A percentile compares a stretch with the other conserved stretches of the same genome.
Conservation (phyloP, 2,797 vertebrate species). For the Coracias cyanogaster region DNA sequence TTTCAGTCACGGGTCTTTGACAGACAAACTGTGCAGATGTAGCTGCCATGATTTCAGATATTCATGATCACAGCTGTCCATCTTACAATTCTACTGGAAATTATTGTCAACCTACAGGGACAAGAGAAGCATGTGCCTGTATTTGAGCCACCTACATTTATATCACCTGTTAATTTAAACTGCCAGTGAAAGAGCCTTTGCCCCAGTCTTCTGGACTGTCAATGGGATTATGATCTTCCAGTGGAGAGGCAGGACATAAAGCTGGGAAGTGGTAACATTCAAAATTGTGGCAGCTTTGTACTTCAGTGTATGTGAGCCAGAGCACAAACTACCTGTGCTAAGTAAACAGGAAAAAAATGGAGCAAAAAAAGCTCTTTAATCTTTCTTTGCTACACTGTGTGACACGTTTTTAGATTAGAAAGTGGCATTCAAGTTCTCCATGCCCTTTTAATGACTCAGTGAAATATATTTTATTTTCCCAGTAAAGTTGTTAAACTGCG, state of each 20-base stretch:
- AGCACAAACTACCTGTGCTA: neutral
- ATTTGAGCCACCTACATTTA: neutral
- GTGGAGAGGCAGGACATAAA: neutral
- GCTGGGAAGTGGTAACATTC: neutral
- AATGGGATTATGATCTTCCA: neutral
- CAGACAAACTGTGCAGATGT: constrained; percentile 45
- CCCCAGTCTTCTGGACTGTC: neutral
- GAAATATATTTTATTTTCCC: constrained; percentile 21
- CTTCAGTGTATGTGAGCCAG: neutral
- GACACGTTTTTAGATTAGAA: neutral
- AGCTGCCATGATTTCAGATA: constrained; percentile 15
- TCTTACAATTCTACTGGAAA: constrained; percentile 25
- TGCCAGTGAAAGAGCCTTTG: neutral
- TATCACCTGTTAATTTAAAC: neutral
- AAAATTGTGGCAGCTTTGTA: neutral
- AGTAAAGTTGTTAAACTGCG: neutral
- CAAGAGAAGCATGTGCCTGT: neutral
- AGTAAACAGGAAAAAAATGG: neutral
- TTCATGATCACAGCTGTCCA: constrained; percentile 54
- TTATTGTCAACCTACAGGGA: constrained; percentile 27
- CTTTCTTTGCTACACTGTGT: neutral
- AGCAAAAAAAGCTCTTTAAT: neutral
- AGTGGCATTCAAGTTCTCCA: neutral
- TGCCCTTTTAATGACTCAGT: neutral
- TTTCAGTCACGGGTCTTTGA: constrained; percentile 20